Evolutionary conservation across 2,113 vertebrate genomes (phyloP).

Genomic region (Sinocyclocheilus rhinocerous): DNA sequence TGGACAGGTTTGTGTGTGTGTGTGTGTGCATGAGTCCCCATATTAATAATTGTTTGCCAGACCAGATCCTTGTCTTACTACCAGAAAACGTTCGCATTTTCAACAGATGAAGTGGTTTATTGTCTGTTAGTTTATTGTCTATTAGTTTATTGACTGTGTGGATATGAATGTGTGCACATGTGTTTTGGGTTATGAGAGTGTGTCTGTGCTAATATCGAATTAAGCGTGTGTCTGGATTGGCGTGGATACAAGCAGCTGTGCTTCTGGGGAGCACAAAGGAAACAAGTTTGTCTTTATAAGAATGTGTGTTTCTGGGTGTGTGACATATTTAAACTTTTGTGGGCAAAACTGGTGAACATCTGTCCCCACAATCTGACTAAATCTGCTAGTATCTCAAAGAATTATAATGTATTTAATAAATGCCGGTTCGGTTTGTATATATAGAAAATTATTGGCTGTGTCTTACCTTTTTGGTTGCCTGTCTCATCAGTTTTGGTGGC

Average conservation of each 20-base stretch:
- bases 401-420: too few species aligned
- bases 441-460: not conserved
- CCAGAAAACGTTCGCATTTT: not conserved
- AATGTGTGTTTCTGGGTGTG: not conserved
- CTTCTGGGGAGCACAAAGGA: slow-evolving; percentile 27
- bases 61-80: not conserved
- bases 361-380: not conserved
- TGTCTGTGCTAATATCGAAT: not conserved
- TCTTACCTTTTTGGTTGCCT: slow-evolving; percentile 32
- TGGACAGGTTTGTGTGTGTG: not conserved
- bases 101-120: not conserved
- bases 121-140: not conserved
- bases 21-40: not conserved
- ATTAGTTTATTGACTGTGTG: slow-evolving; percentile 8
- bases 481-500: slow-evolving; percentile 72
- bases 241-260: slow-evolving; percentile 30
- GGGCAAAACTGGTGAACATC: not conserved
- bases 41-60: not conserved
- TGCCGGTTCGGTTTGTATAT: not conserved
- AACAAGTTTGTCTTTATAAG: slow-evolving; percentile 1
- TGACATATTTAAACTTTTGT: not conserved
- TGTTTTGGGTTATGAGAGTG: not conserved
- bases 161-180: not conserved
- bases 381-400: too few species aligned
- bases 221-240: not conserved